Evolutionary conservation across 2,888 invertebrate species (phyloP).

Genomic region (Xestia ashworthii): DNA sequence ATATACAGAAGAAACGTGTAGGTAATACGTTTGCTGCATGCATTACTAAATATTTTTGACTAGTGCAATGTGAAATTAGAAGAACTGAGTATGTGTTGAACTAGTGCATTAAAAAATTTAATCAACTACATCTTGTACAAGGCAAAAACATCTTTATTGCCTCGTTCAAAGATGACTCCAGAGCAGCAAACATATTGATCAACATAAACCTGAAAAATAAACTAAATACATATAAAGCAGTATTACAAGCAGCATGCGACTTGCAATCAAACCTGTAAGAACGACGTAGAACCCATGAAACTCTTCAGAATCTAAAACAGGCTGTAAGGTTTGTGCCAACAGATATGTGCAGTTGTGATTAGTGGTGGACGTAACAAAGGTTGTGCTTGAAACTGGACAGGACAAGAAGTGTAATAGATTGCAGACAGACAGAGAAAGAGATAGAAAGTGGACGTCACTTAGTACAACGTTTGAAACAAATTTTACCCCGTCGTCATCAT

Average conservation of each 20-base stretch:
- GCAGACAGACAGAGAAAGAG: slow-evolving; percentile 63
- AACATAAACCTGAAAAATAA: slow-evolving; percentile 51
- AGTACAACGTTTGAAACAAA: slow-evolving; percentile 70
- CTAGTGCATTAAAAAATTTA: background rate
- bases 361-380: slow-evolving; percentile 55
- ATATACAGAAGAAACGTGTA: slow-evolving; percentile 19
- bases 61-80: slow-evolving; percentile 18
- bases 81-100: background rate
- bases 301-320: slow-evolving; percentile 49
- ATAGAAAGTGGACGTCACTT: slow-evolving; percentile 73
- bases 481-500: slow-evolving; percentile 81
- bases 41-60: background rate
- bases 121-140: slow-evolving; percentile 2
- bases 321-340: slow-evolving; percentile 60
- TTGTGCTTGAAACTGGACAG: slow-evolving; percentile 67
- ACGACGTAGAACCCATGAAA: slow-evolving; percentile 67
- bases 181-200: slow-evolving; percentile 46
- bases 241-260: slow-evolving; percentile 83
- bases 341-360: slow-evolving; percentile 64
- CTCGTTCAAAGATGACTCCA: background rate
- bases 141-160: background rate
- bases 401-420: slow-evolving; percentile 65
- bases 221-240: slow-evolving; percentile 69
- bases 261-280: slow-evolving; percentile 70
- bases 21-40: slow-evolving; percentile 47